These are phyloP conservation scores for Epinephelus fuscoguttatus DNA, from an alignment of 2,113 vertebrate species.

Conservation along the genomic window DNA sequence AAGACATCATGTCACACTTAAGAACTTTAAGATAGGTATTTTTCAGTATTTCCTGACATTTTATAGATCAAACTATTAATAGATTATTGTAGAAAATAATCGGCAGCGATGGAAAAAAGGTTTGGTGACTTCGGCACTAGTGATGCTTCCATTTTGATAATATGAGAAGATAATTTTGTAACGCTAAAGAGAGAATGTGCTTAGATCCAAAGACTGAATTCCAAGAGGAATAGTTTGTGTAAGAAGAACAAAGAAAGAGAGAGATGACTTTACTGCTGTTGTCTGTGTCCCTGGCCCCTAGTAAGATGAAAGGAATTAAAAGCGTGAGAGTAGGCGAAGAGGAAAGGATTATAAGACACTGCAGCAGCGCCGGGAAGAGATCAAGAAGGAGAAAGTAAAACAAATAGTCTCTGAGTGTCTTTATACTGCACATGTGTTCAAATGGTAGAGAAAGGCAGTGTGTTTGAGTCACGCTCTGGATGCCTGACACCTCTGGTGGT, in stretches of 20 bases:
- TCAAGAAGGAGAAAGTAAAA: not conserved
- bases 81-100: not conserved
- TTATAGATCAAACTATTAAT: not conserved
- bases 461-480: slow-evolving; percentile 10
- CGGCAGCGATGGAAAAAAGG: not conserved
- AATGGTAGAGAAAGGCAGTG: not conserved
- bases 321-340: not conserved
- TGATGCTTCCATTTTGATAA: not conserved
- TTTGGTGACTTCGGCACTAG: not conserved
- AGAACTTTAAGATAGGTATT: not conserved
- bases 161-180: not conserved
- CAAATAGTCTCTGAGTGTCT: not conserved
- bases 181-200: not conserved
- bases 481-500: not conserved
- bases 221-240: not conserved
- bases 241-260: not conserved
- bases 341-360: not conserved
- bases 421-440: not conserved
- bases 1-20: not conserved
- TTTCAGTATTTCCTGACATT: not conserved
- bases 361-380: not conserved
- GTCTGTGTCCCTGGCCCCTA: not conserved
- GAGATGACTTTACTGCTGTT: not conserved
- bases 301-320: not conserved
- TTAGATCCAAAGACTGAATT: not conserved